phyloP scores from a whole-genome alignment of 2,797 vertebrate species.

The Carcharodon carcharias region DNA sequence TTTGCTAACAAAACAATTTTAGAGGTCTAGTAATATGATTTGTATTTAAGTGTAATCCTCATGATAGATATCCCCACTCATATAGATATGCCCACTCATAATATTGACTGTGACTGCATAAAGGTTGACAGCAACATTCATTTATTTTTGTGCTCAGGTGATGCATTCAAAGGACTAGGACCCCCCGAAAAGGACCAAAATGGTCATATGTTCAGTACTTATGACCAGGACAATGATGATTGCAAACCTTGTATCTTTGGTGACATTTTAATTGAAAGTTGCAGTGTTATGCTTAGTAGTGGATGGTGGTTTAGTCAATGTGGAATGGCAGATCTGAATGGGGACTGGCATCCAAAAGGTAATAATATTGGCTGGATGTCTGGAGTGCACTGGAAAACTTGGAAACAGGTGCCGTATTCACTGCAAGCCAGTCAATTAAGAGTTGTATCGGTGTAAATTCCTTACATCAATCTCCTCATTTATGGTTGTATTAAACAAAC shows the following conservation, averaged over 20 bases:
- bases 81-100: background rate
- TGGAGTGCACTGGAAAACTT: constrained; percentile 49
- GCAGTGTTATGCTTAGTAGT: background rate
- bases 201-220: constrained; percentile 54
- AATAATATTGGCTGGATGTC: constrained; percentile 45
- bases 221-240: constrained; percentile 51
- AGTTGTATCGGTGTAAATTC: background rate
- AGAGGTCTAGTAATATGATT: background rate
- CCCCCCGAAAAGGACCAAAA: constrained; percentile 48
- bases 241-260: constrained; percentile 51
- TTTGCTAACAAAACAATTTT: background rate
- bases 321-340: constrained; percentile 52
- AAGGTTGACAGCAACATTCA: constrained; percentile 32
- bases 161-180: constrained; percentile 47
- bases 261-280: constrained; percentile 41
- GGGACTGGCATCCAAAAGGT: constrained; percentile 47
- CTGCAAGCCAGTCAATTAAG: background rate
- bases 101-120: background rate
- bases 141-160: constrained; percentile 40
- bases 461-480: background rate
- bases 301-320: constrained; percentile 60
- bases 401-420: constrained; percentile 41
- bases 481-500: background rate
- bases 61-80: background rate
- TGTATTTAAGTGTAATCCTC: background rate